Conservation (phyloP, 2,888 invertebrate genomes). For the Tachina fera region DNA sequence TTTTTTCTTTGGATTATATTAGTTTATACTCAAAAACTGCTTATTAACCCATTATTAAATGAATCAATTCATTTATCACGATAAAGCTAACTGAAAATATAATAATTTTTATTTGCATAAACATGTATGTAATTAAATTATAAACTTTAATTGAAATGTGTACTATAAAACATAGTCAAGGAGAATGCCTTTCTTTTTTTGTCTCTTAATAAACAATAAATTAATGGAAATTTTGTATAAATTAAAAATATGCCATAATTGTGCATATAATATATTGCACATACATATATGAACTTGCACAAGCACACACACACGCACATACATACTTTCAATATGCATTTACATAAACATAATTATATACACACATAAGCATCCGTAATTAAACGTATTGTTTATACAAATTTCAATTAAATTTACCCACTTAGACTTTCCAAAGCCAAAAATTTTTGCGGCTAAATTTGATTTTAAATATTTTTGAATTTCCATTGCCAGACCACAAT, state of each 20-base stretch:
- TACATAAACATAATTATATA: neutral
- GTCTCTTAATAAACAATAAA: conserved; percentile 8
- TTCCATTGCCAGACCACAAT: conserved; percentile 43
- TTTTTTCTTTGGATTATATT: too few species aligned
- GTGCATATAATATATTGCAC: conserved; percentile 3
- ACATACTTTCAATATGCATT: neutral
- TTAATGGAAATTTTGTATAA: conserved; percentile 25
- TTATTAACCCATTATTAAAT: neutral
- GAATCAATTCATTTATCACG: neutral
- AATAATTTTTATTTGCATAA: neutral
- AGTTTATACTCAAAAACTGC: too few species aligned
- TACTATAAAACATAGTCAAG: neutral
- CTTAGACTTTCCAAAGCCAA: conserved; percentile 39
- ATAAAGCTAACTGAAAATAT: neutral
- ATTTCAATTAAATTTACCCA: conserved; percentile 51
- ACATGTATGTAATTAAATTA: neutral
- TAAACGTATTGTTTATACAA: conserved; percentile 49
- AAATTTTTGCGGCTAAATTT: conserved; percentile 50
- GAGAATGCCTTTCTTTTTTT: neutral
- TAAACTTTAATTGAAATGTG: conserved; percentile 29
- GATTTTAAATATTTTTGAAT: conserved; percentile 43
- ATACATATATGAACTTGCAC: neutral
- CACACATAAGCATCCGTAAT: conserved; percentile 38
- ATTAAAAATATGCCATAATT: conserved; percentile 35
- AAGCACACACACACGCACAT: neutral